Evolutionary conservation across 2,888 invertebrate species (phyloP).

Genomic region (Idaea dimidiata): DNA sequence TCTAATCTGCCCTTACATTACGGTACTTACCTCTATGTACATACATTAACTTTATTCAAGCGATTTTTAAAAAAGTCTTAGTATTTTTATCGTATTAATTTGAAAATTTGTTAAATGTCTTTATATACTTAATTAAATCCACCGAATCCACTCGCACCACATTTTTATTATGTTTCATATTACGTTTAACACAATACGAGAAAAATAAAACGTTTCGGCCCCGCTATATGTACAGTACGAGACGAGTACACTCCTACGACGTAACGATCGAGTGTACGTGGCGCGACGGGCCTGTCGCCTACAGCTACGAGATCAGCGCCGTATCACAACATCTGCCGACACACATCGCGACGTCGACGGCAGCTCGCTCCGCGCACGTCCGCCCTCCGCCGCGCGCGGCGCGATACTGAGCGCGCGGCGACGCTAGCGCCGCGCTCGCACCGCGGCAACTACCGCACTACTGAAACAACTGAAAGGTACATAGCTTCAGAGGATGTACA

Average conservation of each 20-base stretch:
- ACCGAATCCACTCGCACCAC: constrained; percentile 76
- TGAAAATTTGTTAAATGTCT: constrained; percentile 81
- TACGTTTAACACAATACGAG: constrained; percentile 63
- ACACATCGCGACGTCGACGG: too few relatives aligned
- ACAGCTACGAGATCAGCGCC: too few relatives aligned
- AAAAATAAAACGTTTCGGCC: constrained; percentile 61
- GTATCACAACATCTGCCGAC: too few relatives aligned
- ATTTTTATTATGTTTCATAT: constrained; percentile 46
- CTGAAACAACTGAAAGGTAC: too few relatives aligned
- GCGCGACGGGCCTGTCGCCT: too few relatives aligned
- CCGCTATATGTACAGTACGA: constrained; percentile 62
- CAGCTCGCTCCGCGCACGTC: too few relatives aligned
- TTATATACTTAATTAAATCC: constrained; percentile 63
- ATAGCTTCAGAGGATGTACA: too few relatives aligned
- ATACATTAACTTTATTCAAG: constrained; percentile 74
- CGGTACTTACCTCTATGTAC: constrained; percentile 74
- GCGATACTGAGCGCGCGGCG: too few relatives aligned
- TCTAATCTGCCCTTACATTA: constrained; percentile 74
- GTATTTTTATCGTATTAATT: constrained; percentile 77
- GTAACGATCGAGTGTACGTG: not conserved
- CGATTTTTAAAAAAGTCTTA: constrained; percentile 77
- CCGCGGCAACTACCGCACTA: too few relatives aligned
- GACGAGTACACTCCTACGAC: constrained; percentile 57
- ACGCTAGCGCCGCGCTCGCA: too few relatives aligned
- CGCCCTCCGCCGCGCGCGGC: too few relatives aligned